These are phyloP conservation scores for Conops quadrifasciatus DNA, from an alignment of 2,888 invertebrate genomes.

Conservation along the genomic window DNA sequence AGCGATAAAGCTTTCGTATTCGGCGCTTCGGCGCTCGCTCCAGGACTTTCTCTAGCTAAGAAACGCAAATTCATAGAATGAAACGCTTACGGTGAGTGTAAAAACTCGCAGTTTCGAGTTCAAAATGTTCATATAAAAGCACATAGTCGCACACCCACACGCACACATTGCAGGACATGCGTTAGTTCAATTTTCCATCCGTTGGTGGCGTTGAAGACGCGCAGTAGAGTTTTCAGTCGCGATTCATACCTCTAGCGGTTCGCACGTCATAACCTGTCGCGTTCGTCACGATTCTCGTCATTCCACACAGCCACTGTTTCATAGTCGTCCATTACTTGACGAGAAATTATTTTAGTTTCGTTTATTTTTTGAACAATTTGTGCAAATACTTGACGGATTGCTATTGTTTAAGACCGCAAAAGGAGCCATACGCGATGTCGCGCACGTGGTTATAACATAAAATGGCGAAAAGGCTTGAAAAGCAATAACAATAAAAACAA, in stretches of 20 bases:
- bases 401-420: background rate
- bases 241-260: slow-evolving; percentile 55
- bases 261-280: slow-evolving; percentile 51
- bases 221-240: slow-evolving; percentile 55
- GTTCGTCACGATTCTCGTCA: background rate
- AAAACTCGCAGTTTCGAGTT: slow-evolving; percentile 4
- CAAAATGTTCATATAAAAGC: slow-evolving; percentile 2
- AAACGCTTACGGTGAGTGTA: background rate
- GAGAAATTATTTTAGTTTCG: no score
- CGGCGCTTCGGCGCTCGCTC: no score
- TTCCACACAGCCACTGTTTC: no score
- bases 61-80: no score
- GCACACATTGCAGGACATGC: slow-evolving; percentile 2
- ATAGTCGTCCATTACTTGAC: no score
- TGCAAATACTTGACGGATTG: background rate
- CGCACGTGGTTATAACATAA: slow-evolving; percentile 12
- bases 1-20: no score
- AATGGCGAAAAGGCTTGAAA: no score
- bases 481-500: no score
- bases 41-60: no score
- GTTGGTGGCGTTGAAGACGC: slow-evolving; percentile 50
- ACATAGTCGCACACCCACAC: background rate
- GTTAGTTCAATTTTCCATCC: slow-evolving; percentile 46
- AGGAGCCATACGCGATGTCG: slow-evolving; percentile 11
- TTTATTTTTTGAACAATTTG: no score